phyloP scores from a whole-genome alignment of 37 sponge, comb jelly and placozoan species.

The Chondrilla cf. caribensis region DNA sequence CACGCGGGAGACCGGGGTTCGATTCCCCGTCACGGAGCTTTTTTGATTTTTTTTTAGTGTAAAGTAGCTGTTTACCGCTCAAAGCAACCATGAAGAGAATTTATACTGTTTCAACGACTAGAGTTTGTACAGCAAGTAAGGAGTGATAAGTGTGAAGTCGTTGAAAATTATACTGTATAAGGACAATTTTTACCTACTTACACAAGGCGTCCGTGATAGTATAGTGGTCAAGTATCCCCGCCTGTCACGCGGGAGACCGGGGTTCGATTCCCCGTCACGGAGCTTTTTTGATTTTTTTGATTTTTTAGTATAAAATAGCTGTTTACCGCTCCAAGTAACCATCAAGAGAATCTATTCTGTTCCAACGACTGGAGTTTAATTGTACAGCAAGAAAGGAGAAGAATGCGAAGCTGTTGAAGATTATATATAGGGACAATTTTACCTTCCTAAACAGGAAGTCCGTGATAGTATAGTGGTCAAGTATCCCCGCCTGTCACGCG shows the following conservation, averaged over 20 bases:
- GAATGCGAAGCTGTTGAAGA: too few species aligned
- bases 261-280: conserved; percentile 89
- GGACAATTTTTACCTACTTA: neutral
- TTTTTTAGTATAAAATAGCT: neutral
- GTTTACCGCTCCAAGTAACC: too few species aligned
- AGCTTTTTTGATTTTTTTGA: conserved; percentile 46
- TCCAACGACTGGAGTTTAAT: too few species aligned
- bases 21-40: conserved; percentile 83
- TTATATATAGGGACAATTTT: neutral
- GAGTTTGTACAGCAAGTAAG: too few species aligned
- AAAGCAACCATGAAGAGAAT: too few species aligned
- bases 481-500: conserved; percentile 96
- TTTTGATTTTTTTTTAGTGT: conserved; percentile 22
- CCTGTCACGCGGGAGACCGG: conserved; percentile 90
- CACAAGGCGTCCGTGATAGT: conserved; percentile 63
- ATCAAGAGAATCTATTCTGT: too few species aligned
- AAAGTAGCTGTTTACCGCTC: neutral
- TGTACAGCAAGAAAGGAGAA: too few species aligned
- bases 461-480: conserved; percentile 94
- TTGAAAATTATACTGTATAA: too few species aligned
- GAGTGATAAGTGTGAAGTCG: too few species aligned
- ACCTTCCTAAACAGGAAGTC: conserved; percentile 15
- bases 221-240: conserved; percentile 94
- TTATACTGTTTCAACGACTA: too few species aligned
- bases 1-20: conserved; percentile 91